Conservation (phyloP, 64 coral and sea anemone species). For the Dendronephthya gigantea region DNA sequence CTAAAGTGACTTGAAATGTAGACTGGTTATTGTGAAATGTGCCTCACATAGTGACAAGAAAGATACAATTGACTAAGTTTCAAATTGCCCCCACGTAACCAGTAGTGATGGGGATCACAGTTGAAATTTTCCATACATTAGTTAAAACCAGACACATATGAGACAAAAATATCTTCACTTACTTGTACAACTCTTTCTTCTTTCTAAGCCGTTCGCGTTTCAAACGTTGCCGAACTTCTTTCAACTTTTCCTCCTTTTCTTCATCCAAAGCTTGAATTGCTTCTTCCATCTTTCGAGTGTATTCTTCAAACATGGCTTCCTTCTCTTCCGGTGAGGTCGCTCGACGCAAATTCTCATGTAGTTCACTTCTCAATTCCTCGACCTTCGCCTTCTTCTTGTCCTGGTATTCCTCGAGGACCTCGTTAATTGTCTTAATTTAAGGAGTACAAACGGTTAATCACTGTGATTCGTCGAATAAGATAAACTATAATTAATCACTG, state of each 20-base stretch:
- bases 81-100: too few relatives aligned
- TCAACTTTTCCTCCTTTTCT: conserved; percentile 63
- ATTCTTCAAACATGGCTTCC: conserved; percentile 54
- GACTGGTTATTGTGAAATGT: too few relatives aligned
- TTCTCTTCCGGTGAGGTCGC: conserved; percentile 62
- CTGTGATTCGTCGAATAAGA: too few relatives aligned
- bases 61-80: too few relatives aligned
- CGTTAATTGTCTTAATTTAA: conserved; percentile 42
- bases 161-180: not conserved
- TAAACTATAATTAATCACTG: too few relatives aligned
- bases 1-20: too few relatives aligned
- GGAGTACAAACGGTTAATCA: not conserved
- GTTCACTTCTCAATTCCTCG: conserved; percentile 44
- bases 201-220: conserved; percentile 53
- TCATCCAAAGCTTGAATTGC: conserved; percentile 59
- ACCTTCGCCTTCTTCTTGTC: conserved; percentile 66
- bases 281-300: conserved; percentile 52
- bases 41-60: too few relatives aligned
- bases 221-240: conserved; percentile 57
- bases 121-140: too few relatives aligned
- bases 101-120: too few relatives aligned
- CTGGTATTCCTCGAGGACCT: conserved; percentile 73
- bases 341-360: conserved; percentile 43
- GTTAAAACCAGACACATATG: not conserved
- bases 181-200: conserved; percentile 88